Conservation (phyloP, 1,140 invertebrate genomes). For the Parasteatoda tepidariorum region DNA sequence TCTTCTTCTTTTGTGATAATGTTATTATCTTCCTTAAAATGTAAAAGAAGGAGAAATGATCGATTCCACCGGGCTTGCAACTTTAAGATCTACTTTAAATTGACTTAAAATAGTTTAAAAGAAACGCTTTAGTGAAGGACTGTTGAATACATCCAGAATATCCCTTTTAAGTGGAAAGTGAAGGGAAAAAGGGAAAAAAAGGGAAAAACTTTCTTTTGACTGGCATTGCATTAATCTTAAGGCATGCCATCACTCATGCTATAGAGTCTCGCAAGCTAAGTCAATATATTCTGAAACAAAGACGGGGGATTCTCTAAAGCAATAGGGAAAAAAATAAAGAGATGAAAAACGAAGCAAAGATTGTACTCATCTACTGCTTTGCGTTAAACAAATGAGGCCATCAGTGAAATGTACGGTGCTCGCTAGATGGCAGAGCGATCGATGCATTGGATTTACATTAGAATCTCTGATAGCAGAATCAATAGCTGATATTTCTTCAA, state of each 20-base stretch:
- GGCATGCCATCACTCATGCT: constrained; percentile 27
- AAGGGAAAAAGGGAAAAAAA: neutral
- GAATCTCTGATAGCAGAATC: constrained; percentile 51
- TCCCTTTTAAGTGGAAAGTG: neutral
- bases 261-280: constrained; percentile 39
- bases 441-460: constrained; percentile 56
- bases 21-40: no score
- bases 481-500: constrained; percentile 29
- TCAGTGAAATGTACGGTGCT: constrained; percentile 40
- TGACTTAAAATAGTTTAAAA: constrained; percentile 16
- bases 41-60: no score
- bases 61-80: neutral
- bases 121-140: no score
- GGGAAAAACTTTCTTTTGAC: constrained; percentile 1
- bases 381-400: constrained; percentile 56
- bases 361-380: constrained; percentile 24
- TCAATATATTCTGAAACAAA: constrained; percentile 58
- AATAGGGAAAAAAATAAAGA: constrained; percentile 7
- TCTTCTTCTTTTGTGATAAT: no score
- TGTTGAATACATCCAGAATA: no score
- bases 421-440: constrained; percentile 54
- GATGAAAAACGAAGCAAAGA: neutral
- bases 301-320: neutral
- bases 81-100: constrained; percentile 22
- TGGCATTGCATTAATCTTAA: constrained; percentile 46